Conservation (phyloP, 2,113 vertebrate genomes). For the Fulica atra region DNA sequence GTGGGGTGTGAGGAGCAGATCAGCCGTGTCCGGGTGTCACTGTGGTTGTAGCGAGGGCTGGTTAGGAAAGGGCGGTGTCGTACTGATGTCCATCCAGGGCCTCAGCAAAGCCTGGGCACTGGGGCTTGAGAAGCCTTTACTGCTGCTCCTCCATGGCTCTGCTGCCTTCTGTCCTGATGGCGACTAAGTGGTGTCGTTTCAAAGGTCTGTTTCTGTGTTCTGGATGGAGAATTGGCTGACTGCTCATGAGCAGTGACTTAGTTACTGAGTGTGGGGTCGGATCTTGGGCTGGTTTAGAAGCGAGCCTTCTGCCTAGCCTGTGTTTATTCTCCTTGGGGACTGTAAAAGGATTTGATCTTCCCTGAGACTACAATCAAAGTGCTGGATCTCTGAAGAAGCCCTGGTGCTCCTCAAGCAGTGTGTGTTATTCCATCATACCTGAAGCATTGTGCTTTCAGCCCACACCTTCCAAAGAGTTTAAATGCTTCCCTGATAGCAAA, state of each 20-base stretch:
- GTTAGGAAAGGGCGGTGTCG: accelerated
- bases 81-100: accelerated
- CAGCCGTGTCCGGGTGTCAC: accelerated
- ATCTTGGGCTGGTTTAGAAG: background rate
- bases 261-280: background rate
- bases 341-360: background rate
- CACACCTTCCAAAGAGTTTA: background rate
- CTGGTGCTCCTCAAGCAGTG: background rate
- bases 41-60: background rate
- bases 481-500: background rate
- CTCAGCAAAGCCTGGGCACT: background rate
- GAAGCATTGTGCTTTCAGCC: background rate
- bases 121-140: no score
- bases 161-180: background rate
- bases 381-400: background rate
- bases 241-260: background rate
- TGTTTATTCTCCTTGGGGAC: background rate
- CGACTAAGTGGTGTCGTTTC: background rate
- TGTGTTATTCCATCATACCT: background rate
- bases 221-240: background rate
- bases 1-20: background rate
- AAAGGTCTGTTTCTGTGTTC: background rate
- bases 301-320: background rate
- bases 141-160: background rate
- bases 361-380: background rate